phyloP scores from a whole-genome alignment of 2,888 invertebrate genomes.

The Melitaea athalia region DNA sequence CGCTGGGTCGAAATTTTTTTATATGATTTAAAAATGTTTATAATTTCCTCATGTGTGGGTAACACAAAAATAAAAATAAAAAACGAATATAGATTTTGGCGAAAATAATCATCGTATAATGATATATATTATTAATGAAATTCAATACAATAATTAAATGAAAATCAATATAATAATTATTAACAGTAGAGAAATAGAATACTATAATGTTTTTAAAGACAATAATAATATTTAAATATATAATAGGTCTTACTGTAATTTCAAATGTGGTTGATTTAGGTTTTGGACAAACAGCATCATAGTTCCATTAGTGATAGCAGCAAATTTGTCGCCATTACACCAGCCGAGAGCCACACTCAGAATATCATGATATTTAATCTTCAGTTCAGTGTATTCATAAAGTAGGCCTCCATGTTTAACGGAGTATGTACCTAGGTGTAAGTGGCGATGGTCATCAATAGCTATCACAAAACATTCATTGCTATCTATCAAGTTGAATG shows the following conservation, averaged over 20 bases:
- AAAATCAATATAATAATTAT: no score
- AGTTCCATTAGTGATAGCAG: conserved; percentile 69
- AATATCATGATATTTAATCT: conserved; percentile 48
- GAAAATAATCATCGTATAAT: no score
- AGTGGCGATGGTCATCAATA: conserved; percentile 29
- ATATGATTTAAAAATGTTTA: no score
- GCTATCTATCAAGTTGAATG: conserved; percentile 67
- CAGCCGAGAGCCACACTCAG: conserved; percentile 66
- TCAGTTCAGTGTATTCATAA: conserved; percentile 48
- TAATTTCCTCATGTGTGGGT: no score
- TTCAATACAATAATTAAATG: no score
- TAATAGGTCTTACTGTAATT: conserved; percentile 52
- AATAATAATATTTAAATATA: neutral
- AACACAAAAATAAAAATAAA: no score
- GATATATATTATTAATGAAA: no score
- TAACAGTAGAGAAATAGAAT: no score
- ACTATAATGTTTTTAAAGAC: neutral
- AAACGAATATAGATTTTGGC: no score
- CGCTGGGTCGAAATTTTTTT: no score
- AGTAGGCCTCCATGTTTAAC: conserved; percentile 58
- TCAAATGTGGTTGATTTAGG: conserved; percentile 58
- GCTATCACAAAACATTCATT: conserved; percentile 66
- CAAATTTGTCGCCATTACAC: conserved; percentile 66
- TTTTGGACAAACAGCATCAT: conserved; percentile 65
- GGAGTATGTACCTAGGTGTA: conserved; percentile 55